phyloP scores from a whole-genome alignment of 2,888 invertebrate species.

The Biston betularia region DNA sequence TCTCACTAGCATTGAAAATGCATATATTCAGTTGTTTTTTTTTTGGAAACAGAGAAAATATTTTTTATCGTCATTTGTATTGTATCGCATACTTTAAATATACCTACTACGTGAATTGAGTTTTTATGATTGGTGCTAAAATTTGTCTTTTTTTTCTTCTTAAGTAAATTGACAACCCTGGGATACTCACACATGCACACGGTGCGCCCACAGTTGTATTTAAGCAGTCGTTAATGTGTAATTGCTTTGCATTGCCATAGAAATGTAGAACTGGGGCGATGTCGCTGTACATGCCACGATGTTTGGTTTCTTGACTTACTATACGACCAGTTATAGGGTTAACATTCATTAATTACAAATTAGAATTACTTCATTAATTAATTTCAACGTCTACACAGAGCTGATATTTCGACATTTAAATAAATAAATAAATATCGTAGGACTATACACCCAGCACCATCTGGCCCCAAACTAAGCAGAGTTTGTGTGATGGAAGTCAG shows the following conservation, averaged over 20 bases:
- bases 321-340: background rate
- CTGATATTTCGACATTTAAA: background rate
- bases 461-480: no score
- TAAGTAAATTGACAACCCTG: conserved; percentile 14
- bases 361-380: no score
- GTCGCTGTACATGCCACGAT: conserved; percentile 22
- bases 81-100: no score
- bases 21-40: no score
- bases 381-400: no score
- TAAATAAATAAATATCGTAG: no score
- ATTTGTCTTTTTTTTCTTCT: no score
- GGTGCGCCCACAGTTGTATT: conserved; percentile 26
- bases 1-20: no score
- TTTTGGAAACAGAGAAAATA: no score
- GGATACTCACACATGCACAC: conserved; percentile 13
- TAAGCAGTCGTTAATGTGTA: conserved; percentile 42
- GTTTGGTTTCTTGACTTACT: conserved; percentile 34
- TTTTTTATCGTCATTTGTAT: no score
- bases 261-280: conserved; percentile 35
- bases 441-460: no score
- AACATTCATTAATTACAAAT: background rate
- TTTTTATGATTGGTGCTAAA: background rate
- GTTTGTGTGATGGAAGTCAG: no score
- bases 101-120: background rate
- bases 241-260: conserved; percentile 41